Base-by-base conservation (phyloP, 2,113 vertebrate genomes). In the Noturus placidus region DNA sequence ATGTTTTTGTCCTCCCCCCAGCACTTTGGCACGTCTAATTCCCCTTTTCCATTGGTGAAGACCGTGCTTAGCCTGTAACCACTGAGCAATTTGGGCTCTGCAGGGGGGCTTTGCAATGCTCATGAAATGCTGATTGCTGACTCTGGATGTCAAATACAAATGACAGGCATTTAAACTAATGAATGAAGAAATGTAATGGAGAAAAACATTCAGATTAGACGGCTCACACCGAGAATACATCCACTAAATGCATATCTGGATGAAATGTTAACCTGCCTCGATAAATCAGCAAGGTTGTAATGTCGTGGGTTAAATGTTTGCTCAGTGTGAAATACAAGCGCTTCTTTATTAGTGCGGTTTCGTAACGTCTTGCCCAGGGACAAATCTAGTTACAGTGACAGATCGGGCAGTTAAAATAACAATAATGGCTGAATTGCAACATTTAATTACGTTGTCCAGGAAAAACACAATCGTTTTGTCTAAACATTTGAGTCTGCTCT, bases 1-100 rank as follows among this genome's bases (percentile, higher is more conserved):
- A 83, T 80, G 83, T 79, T 87, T 89, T 78, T 85, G 82, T 87
- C 87, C 82, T 82, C 65, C 50, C 42, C 42, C 77, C 46, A 65
- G 50, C 56, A 70, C 65, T 85, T 82, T 85, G 87, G 88, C 88
- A 85, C 56, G 59, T 83, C 74, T 52, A 30, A 81, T 86, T 81
- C 88, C 57, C 61, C 82, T 88, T 88, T 88, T 90, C 86, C 88
- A 87, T 82, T 84, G 82, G 80, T 65, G 63, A 83, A 65, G 79
- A 83, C 86, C 67, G 42, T 83, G 81, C 86, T 84, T 82, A 86
- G 84, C 77, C 76, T 61, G 83, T 77, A 87, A 88, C 87, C 90
- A 50, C 88, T 74, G 14, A 82, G 82, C 82, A 70, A 82, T 88
- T 82, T 72, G 38, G 78, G 79, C 35, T 82, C 83, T 30, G 67